Evolutionary conservation across 2,888 invertebrate species (phyloP), one percentile per base, ranked within the genome.

Genomic region (Tridacna crocea): DNA sequence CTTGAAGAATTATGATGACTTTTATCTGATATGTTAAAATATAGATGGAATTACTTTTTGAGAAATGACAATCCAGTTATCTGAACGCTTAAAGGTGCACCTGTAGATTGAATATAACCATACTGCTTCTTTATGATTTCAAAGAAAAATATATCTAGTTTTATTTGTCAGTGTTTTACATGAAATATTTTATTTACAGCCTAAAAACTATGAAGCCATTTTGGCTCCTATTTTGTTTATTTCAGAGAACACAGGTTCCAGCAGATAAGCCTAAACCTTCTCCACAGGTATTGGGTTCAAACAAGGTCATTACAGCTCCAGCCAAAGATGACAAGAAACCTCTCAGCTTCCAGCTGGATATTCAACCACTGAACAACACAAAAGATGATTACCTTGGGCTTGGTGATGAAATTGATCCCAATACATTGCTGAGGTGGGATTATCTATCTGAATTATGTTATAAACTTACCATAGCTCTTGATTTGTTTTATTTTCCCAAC

Each of bases 301-400:
- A 47, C 24, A 48, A 51, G 26, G 46, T 55, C 8, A 72, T 47
- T 6, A 74, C 61, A 66, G 15, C 77, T 48, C 77, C 72, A 47
- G n/a, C 78, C 10, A 82, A 77, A 60, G 55, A 66, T 15, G 66
- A 63, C 51, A 58, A 26, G 27, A 70, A 70, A 70, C 24, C 13
- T 24, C n/a, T 51, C 11, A 26, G 70, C 17, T 70, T 51, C 6
- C 51, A 70, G 70, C 26, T 70, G 12, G 70, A 70, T 24, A 70
- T 70, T 13, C 70, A 70, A 51, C 70, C 70, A 47, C 51, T 70
- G 24, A 70, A 27, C 22, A 73, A 36, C 46, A 74, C 51, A 47
- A 80, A 82, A 55, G 88, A 88, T 75, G 90, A 91, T 76, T 91
- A 91, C 72, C 82, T 92, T 8, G 90, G 90, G 11, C 87, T 91